Evolutionary conservation across 2,113 vertebrate genomes (phyloP).

Genomic region (Nibea albiflora): DNA sequence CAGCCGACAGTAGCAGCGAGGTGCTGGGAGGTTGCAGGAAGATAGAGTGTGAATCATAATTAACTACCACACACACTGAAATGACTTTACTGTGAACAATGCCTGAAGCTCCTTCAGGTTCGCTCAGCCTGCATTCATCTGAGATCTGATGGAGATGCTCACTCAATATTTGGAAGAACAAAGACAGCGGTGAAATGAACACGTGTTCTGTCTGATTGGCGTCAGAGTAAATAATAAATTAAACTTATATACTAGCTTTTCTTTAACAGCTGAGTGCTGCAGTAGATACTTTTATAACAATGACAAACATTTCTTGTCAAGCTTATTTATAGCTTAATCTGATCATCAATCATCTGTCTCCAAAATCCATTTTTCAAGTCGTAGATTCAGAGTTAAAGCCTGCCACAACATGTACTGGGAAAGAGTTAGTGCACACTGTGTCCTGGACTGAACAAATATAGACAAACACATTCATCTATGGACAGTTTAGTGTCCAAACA

Average conservation of each 20-base stretch:
- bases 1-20: too few species aligned
- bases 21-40: too few species aligned
- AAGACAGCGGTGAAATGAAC: background rate
- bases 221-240: background rate
- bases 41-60: too few species aligned
- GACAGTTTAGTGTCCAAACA: background rate
- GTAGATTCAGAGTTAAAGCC: background rate
- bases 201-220: background rate
- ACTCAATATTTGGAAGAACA: background rate
- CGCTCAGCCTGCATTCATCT: background rate
- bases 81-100: too few species aligned
- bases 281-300: background rate
- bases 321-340: background rate
- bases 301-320: background rate
- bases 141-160: background rate
- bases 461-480: background rate
- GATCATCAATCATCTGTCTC: background rate
- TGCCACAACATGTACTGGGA: background rate
- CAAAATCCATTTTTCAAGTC: background rate
- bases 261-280: background rate
- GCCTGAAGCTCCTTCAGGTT: too few species aligned
- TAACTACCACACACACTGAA: too few species aligned
- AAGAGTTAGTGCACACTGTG: background rate
- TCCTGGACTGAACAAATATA: background rate
- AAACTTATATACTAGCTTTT: background rate